Percentiles rank a stretch among this genome's conserved stretches.
These are phyloP conservation scores for Agraylea sexmaculata DNA, from an alignment of 1,140 invertebrate species.

Conservation along the genomic window DNA sequence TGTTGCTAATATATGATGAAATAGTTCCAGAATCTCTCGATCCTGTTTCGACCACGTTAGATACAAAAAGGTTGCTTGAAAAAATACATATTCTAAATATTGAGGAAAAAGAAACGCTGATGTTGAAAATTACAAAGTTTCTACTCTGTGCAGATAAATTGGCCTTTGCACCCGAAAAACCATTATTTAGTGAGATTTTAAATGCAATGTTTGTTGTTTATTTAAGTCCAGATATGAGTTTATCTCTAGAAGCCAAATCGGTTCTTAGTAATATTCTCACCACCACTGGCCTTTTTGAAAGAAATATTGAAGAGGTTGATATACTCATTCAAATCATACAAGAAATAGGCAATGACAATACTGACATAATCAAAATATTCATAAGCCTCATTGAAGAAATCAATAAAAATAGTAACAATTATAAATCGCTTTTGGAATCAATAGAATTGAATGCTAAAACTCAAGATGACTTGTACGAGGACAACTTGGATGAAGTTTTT, in stretches of 20 bases:
- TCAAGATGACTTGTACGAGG: conserved; percentile 23
- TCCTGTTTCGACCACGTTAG: conserved; percentile 31
- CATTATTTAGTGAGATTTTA: conserved; percentile 45
- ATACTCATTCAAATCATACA: conserved; percentile 48
- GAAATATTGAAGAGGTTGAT: conserved; percentile 48
- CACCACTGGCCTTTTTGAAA: conserved; percentile 49
- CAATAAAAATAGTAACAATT: conserved; percentile 9
- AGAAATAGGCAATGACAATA: conserved; percentile 22
- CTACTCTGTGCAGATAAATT: conserved; percentile 46
- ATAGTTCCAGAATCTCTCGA: conserved; percentile 42
- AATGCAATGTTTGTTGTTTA: conserved; percentile 45
- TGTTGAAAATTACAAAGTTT: conserved; percentile 53
- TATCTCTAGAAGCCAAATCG: conserved; percentile 31
- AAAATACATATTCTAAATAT: conserved; percentile 27
- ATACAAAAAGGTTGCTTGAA: conserved; percentile 37
- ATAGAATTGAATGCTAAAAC: not conserved
- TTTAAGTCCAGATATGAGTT: conserved; percentile 33
- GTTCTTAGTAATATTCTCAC: conserved; percentile 43
- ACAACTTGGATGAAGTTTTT: conserved; percentile 30
- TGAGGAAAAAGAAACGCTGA: conserved; percentile 37
- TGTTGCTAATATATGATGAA: conserved; percentile 43
- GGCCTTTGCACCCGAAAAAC: conserved; percentile 41
- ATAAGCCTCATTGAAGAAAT: conserved; percentile 24
- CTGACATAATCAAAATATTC: conserved; percentile 32
- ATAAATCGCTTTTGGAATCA: conserved; percentile 20